Evolutionary conservation across 2,888 invertebrate species (phyloP), one percentile per base, ranked within the genome.

Genomic region (Muscina levida): DNA sequence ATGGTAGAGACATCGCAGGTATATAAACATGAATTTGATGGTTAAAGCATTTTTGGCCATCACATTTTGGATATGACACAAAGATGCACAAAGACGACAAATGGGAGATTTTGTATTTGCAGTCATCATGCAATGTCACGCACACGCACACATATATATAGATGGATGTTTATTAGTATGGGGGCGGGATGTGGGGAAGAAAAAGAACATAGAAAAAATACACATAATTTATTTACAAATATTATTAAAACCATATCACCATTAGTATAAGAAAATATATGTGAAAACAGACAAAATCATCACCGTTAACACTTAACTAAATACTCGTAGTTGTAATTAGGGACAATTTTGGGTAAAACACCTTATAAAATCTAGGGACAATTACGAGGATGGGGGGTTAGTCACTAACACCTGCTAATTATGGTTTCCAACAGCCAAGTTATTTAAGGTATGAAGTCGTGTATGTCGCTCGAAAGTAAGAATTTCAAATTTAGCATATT

Each of bases 151-250:
- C 11, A 65, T 65, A 42, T 22, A n/a, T 19, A 39, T 39, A 37
- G 19, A 59, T 59, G 39, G 59, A 31, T 57, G 57, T n/a, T n/a
- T n/a, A 42, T 13, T 22, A 42, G 70, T 66, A 46, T 72, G 6
- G 51, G 53, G 22, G 56, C 44, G 56, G n/a, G 8, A 31, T 8
- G 31, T 5, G 31, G 4, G 31, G 3, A 19, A 75, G n/a, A 67
- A 62, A 31, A 48, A 51, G 46, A 71, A 62, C 46, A 77, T 31
- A 73, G 62, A 73, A 73, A 72, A 62, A 62, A 78, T 65, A 72
- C n/a, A 73, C 22, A 22, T 22, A 19, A 48, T 37, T 70, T 71
- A 76, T 76, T 70, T 62, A 77, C 72, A 75, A 66, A 71, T 26
- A 15, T 39, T 66, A 71, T 57, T 31, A 46, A 68, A 39, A 44